Percentiles rank a stretch among this genome's conserved stretches.
Evolutionary conservation across 2,113 vertebrate genomes (phyloP).

Genomic region (Cisticola juncidis): DNA sequence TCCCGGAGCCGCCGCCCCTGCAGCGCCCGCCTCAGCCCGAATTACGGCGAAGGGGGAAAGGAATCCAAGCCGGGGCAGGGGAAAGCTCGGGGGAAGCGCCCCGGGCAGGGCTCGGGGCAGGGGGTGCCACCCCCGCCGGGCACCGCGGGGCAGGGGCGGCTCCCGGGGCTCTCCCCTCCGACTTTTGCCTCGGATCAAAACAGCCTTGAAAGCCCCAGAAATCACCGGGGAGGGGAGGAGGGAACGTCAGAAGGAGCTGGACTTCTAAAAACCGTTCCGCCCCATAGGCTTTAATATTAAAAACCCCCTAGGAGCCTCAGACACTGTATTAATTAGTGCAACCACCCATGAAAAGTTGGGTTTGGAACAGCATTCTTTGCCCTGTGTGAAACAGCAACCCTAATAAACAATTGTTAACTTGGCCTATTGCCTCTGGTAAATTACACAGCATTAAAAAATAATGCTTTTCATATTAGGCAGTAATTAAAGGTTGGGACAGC

Average conservation of each 20-base stretch:
- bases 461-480: constrained; percentile 90
- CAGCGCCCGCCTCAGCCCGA: background rate
- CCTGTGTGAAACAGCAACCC: constrained; percentile 82
- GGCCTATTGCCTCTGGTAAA: constrained; percentile 85
- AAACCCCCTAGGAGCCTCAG: constrained; percentile 76
- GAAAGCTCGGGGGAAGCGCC: background rate
- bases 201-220: constrained; percentile 76
- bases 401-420: constrained; percentile 85
- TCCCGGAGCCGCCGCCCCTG: background rate
- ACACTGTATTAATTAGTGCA: constrained; percentile 88
- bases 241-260: constrained; percentile 73
- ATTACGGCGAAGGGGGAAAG: background rate
- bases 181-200: constrained; percentile 72
- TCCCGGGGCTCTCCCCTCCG: constrained; percentile 43
- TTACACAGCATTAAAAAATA: constrained; percentile 90
- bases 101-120: background rate
- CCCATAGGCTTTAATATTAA: constrained; percentile 80
- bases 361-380: constrained; percentile 79
- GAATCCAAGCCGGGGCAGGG: background rate
- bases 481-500: constrained; percentile 88
- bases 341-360: constrained; percentile 86
- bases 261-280: constrained; percentile 81
- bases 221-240: constrained; percentile 63
- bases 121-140: background rate
- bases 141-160: background rate